These are phyloP conservation scores for Zosterops lateralis DNA, from an alignment of 2,113 vertebrate species.

Conservation along the genomic window DNA sequence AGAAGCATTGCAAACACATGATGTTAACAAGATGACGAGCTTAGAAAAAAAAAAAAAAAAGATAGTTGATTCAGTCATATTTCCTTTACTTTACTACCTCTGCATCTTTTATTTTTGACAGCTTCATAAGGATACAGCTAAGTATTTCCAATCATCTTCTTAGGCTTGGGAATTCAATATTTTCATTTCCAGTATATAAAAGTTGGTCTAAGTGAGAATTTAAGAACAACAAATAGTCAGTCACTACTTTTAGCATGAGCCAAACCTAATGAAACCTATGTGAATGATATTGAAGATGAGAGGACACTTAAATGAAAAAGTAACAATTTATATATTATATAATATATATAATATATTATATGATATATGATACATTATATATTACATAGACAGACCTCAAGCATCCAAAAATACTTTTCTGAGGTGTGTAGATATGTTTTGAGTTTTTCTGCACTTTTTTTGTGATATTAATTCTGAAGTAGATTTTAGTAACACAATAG, in stretches of 20 bases:
- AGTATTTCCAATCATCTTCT: not conserved
- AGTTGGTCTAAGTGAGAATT: not conserved
- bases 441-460: not conserved
- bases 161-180: not conserved
- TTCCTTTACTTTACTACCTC: not conserved
- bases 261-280: not conserved
- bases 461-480: not conserved
- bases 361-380: not conserved
- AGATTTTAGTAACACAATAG: constrained; percentile 13
- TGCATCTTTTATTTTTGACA: not conserved
- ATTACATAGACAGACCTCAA: not conserved
- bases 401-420: not conserved
- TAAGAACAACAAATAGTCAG: not conserved
- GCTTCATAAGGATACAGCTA: not conserved
- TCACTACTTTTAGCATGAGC: not conserved
- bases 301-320: not conserved
- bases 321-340: not conserved
- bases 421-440: not conserved
- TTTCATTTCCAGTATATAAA: not conserved
- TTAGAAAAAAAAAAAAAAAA: not conserved
- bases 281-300: not conserved
- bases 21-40: not conserved
- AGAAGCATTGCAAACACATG: not conserved
- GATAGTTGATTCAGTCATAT: not conserved
- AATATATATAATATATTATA: not conserved